phyloP scores from a whole-genome alignment of 2,888 invertebrate species.

The Pseudanteris insignis region DNA sequence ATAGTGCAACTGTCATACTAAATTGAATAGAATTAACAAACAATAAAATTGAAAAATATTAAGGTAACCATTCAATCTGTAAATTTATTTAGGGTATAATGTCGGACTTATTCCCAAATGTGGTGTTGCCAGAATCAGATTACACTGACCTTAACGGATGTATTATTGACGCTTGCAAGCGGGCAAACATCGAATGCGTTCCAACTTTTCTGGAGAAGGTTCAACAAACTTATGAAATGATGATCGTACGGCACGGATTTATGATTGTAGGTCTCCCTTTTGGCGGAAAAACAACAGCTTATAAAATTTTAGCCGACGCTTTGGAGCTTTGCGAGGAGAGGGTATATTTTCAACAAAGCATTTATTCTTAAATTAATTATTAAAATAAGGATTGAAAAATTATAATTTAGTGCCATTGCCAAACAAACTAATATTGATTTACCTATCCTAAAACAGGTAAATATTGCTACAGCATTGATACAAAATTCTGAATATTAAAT shows the following conservation, averaged over 20 bases:
- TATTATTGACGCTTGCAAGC: constrained; percentile 73
- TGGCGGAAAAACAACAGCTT: constrained; percentile 71
- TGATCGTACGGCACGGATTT: constrained; percentile 73
- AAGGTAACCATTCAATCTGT: no score
- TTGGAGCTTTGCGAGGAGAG: constrained; percentile 69
- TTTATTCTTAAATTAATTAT: constrained; percentile 7
- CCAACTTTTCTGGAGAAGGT: constrained; percentile 70
- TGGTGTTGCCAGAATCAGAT: constrained; percentile 74
- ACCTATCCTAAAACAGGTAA: no score
- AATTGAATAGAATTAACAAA: no score
- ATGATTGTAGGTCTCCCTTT: constrained; percentile 73
- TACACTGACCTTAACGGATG: constrained; percentile 77
- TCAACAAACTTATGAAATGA: constrained; percentile 73
- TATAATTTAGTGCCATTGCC: no score
- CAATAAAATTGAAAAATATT: no score
- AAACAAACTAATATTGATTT: no score
- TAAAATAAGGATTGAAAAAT: no score
- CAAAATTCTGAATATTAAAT: no score
- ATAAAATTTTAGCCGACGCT: constrained; percentile 68
- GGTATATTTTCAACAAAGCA: no score
- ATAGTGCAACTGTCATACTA: no score
- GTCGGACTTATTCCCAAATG: constrained; percentile 73
- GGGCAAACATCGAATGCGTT: constrained; percentile 84
- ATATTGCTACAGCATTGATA: no score
- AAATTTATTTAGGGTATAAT: constrained; percentile 72